A percentile compares a stretch with the other conserved stretches of the same genome.
These are phyloP conservation scores for Drosophila busckii DNA, from an alignment of 1,140 invertebrate species.

Conservation along the genomic window DNA sequence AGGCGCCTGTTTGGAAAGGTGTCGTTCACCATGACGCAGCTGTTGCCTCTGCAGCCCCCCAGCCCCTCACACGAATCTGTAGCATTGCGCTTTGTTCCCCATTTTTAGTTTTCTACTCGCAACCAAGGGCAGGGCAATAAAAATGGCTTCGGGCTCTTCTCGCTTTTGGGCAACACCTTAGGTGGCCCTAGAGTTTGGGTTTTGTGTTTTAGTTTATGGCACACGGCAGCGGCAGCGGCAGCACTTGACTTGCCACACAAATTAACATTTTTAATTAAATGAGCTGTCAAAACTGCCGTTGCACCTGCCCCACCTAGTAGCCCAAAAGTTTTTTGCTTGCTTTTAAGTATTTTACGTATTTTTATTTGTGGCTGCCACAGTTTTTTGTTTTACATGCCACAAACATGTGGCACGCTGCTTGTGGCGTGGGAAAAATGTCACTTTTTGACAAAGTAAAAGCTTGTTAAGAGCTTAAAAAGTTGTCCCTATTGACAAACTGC, in stretches of 20 bases:
- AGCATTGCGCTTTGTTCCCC: background rate
- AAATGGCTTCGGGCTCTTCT: conserved; percentile 16
- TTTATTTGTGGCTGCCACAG: conserved; percentile 1
- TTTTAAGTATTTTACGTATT: conserved; percentile 9
- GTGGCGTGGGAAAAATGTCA: background rate
- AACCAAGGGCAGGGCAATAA: conserved; percentile 14
- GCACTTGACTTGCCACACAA: conserved; percentile 37
- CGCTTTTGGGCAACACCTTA: background rate
- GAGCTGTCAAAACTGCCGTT: conserved; percentile 45
- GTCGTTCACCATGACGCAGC: background rate
- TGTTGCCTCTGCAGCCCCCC: background rate
- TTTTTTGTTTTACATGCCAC: background rate
- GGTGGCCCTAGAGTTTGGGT: background rate
- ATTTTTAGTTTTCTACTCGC: conserved; percentile 16
- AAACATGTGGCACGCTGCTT: no score
- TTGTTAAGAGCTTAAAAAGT: no score
- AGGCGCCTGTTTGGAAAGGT: background rate
- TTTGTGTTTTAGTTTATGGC: conserved; percentile 23
- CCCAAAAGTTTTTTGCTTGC: conserved; percentile 4
- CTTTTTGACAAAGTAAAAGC: background rate
- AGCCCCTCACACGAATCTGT: no score
- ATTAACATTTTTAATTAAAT: conserved; percentile 60
- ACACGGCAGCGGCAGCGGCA: no score
- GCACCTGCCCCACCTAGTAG: conserved; percentile 9
- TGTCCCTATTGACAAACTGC: no score